Evolutionary conservation across 2,797 vertebrate genomes (phyloP), one percentile per base, ranked within the genome.

Genomic region (Echiichthys vipera): DNA sequence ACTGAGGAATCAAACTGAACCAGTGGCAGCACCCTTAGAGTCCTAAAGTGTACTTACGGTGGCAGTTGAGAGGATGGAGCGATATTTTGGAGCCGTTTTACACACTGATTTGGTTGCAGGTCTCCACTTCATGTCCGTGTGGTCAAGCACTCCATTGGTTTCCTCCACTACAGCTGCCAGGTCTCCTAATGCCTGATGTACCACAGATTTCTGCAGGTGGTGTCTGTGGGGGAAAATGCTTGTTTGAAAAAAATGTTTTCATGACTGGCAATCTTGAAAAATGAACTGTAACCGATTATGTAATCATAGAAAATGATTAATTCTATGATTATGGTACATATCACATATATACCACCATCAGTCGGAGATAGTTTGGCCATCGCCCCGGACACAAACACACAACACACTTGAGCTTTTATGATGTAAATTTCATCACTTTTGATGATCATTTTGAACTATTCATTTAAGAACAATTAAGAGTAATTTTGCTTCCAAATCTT

Each of bases 11-110:
- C 72, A 58, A 71, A 83, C 6, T 47, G 74, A 76, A 70, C 24
- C 74, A 40, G 66, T 55, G 55, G 65, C 36, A 51, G 78, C 76
- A 78, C 66, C 30, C 45, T 66, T 43, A 80, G 76, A 81, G 79
- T 77, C 51, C 71, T 47, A 17, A 69, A 72, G 76, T 62, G 80
- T 88, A 98, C 97, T 98, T 98, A 99, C 97, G 87, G 95, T 93
- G 95, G 93, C 87, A 57, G 94, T 91, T 47, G 95, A 88, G 62
- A 96, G 92, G 94, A 94, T 88, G 92, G 95, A 94, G 93, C 93
- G 90, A 94, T 95, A 95, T 93, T 95, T 95, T 77, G 92, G 95
- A 84, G 95, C 92, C 77, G 91, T 93, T 93, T 95, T 96, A 95
- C 93, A 94, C 88, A 95, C 86, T 77, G 92, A 94, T 91, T 92